phyloP scores from a whole-genome alignment of 2,888 invertebrate species.

The Chrysolina haemoptera region DNA sequence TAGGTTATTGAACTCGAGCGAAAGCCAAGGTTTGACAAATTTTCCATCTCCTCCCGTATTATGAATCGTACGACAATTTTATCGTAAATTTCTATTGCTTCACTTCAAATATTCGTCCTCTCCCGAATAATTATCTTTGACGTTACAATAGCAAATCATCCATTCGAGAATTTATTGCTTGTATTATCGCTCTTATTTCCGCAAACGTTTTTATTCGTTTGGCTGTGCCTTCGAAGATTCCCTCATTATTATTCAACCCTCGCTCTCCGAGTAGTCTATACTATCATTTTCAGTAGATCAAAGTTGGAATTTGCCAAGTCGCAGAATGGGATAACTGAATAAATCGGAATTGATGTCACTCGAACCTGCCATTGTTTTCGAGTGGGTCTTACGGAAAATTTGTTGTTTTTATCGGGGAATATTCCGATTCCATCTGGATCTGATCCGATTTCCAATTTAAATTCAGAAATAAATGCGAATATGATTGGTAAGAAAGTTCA shows the following conservation, averaged over 20 bases:
- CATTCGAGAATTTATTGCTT: neutral
- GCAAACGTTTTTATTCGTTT: conserved; percentile 7
- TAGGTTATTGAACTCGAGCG: too few species aligned
- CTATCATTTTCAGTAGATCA: conserved; percentile 44
- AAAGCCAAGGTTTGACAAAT: too few species aligned
- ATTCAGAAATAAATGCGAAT: conserved; percentile 4
- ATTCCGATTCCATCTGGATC: conserved; percentile 18
- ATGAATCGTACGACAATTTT: too few species aligned
- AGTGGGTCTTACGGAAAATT: conserved; percentile 7
- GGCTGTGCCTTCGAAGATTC: neutral
- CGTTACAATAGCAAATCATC: neutral
- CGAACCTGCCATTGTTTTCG: conserved; percentile 28
- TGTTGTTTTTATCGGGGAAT: conserved; percentile 7
- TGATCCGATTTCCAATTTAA: conserved; percentile 17
- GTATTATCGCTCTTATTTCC: neutral
- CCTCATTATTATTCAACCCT: conserved; percentile 4
- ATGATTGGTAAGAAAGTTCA: neutral
- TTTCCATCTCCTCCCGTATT: too few species aligned
- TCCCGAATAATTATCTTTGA: neutral
- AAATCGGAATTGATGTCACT: conserved; percentile 38
- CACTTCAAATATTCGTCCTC: neutral
- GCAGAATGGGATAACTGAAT: conserved; percentile 41
- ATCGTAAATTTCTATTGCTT: too few species aligned
- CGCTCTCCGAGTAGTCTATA: conserved; percentile 21
- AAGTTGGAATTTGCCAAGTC: conserved; percentile 42